Percentiles rank a stretch among this genome's conserved stretches.
Evolutionary conservation across 2,888 invertebrate species (phyloP).

Genomic region (Chaitophorus viminalis): DNA sequence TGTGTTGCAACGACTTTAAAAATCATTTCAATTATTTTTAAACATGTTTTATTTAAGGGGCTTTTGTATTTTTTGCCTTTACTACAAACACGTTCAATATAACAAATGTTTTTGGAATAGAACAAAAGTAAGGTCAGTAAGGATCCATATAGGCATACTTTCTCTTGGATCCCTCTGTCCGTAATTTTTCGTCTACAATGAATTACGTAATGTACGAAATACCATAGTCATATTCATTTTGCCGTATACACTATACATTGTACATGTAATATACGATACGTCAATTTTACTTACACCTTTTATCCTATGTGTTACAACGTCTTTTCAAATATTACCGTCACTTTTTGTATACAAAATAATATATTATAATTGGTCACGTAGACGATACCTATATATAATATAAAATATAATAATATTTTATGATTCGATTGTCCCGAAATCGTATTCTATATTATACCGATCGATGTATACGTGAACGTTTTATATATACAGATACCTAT

Average conservation of each 20-base stretch:
- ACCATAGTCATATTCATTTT: slow-evolving; percentile 9
- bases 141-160: slow-evolving; percentile 5
- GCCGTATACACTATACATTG: neutral
- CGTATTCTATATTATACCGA: neutral
- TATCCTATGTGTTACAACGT: neutral
- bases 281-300: slow-evolving; percentile 1
- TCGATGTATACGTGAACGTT: neutral
- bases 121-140: neutral
- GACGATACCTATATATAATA: too few species aligned
- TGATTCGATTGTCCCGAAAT: neutral
- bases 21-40: slow-evolving; percentile 13
- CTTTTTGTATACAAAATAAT: neutral
- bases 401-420: neutral
- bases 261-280: neutral
- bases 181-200: neutral
- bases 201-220: neutral
- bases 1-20: slow-evolving; percentile 9
- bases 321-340: slow-evolving; percentile 6
- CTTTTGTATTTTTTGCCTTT: slow-evolving; percentile 21
- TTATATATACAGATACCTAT: neutral
- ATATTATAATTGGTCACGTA: slow-evolving; percentile 28
- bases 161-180: slow-evolving; percentile 28
- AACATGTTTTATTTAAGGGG: neutral
- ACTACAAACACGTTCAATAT: slow-evolving; percentile 1
- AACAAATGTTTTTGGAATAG: neutral